These are phyloP conservation scores for Alfaro cultratus DNA, from an alignment of 2,797 vertebrate genomes.

Conservation along the genomic window DNA sequence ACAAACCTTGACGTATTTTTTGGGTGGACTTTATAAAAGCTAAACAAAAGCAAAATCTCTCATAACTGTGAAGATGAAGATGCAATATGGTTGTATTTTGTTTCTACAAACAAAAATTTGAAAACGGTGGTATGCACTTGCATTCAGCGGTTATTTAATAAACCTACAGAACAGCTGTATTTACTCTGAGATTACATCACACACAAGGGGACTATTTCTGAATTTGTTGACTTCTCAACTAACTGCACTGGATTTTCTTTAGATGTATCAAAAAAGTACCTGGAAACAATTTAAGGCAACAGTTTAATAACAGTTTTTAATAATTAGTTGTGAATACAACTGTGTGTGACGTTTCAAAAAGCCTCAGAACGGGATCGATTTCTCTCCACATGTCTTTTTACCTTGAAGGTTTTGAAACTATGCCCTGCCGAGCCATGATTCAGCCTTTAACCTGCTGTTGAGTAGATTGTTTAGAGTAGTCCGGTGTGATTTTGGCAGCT, in stretches of 20 bases:
- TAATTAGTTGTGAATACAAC: constrained; percentile 39
- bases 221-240: neutral
- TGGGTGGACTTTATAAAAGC: neutral
- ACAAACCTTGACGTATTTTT: neutral
- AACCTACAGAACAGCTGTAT: neutral
- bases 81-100: neutral
- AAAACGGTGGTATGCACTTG: neutral
- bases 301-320: neutral
- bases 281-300: neutral
- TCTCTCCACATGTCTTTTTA: constrained; percentile 37
- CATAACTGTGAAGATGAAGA: neutral
- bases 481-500: constrained; percentile 42
- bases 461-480: constrained; percentile 33
- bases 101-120: neutral
- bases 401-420: constrained; percentile 37
- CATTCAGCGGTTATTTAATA: neutral
- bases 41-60: neutral
- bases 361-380: constrained; percentile 25
- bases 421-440: constrained; percentile 42
- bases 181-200: neutral
- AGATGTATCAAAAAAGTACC: neutral
- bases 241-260: neutral
- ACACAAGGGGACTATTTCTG: neutral
- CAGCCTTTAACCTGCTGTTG: constrained; percentile 2
- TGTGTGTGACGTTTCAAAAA: constrained; percentile 45